Evolutionary conservation across 37 sponge, comb jelly and placozoan species (phyloP).

Genomic region (Haliclona indistincta): DNA sequence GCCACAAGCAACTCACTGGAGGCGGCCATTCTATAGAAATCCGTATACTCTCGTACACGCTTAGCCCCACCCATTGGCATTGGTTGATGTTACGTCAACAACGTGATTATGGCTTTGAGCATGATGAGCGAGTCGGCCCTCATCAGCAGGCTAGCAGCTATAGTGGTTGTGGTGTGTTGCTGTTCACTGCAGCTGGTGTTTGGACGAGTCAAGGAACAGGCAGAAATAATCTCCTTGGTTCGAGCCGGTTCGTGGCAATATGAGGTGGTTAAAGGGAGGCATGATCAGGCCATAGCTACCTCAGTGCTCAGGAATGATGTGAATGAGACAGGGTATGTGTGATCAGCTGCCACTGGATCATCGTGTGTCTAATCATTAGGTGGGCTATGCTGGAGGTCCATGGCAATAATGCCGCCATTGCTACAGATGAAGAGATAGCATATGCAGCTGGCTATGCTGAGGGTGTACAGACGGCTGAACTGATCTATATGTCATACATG

Average conservation of each 20-base stretch:
- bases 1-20: not conserved
- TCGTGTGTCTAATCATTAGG: slow-evolving; percentile 8
- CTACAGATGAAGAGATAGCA: slow-evolving; percentile 66
- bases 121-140: not conserved
- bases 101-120: not conserved
- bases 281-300: slow-evolving; percentile 13
- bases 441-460: slow-evolving; percentile 85
- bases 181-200: not conserved
- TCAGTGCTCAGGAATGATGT: slow-evolving; percentile 33
- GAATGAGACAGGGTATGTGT: slow-evolving; percentile 32
- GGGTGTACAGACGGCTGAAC: slow-evolving; percentile 70
- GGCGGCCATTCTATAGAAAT: too few relatives aligned
- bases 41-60: too few relatives aligned
- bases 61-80: too few relatives aligned
- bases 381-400: slow-evolving; percentile 57
- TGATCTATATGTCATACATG: slow-evolving; percentile 70
- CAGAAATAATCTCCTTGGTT: slow-evolving; percentile 25
- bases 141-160: not conserved
- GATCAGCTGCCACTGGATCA: not conserved
- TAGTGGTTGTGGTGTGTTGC: not conserved
- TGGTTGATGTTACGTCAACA: too few relatives aligned
- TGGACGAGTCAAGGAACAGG: not conserved
- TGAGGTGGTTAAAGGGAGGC: slow-evolving; percentile 27
- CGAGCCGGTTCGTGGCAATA: slow-evolving; percentile 22
- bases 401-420: not conserved